Conservation (phyloP, 37 sponge, comb jelly and placozoan genomes). For the Crambe crambe region DNA sequence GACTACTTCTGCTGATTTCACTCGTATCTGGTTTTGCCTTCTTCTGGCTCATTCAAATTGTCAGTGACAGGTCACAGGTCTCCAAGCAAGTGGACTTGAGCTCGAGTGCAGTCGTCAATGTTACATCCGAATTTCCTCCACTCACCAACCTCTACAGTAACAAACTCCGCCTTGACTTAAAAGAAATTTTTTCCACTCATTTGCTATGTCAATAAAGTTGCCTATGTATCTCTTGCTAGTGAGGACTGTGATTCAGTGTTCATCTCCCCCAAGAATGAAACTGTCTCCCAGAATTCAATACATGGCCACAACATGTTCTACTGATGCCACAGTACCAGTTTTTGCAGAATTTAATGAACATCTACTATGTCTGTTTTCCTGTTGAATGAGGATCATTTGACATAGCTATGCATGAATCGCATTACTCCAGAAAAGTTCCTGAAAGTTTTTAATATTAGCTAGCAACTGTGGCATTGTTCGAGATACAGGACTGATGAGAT, state of each 20-base stretch:
- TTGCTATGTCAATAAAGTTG: too few relatives aligned
- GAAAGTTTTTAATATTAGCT: not conserved
- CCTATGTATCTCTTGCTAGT: too few relatives aligned
- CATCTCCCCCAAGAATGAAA: not conserved
- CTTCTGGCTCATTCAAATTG: not conserved
- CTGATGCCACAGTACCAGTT: not conserved
- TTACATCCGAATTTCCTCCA: not conserved
- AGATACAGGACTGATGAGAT: not conserved
- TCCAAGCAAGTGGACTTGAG: not conserved
- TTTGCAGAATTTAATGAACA: too few relatives aligned
- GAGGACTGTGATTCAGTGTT: not conserved
- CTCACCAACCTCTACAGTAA: not conserved
- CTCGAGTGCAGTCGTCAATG: not conserved
- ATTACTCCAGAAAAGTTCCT: not conserved
- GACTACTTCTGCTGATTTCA: too few relatives aligned
- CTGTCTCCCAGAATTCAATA: not conserved
- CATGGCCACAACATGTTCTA: not conserved
- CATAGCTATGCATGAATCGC: not conserved
- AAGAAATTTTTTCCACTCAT: not conserved
- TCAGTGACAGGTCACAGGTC: not conserved
- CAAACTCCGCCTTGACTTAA: not conserved
- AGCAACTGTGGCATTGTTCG: not conserved
- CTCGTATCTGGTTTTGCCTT: too few relatives aligned
- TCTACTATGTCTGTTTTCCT: not conserved
- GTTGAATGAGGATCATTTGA: not conserved